A percentile compares a stretch with the other conserved stretches of the same genome.
Conservation (phyloP, 2,113 vertebrate genomes). For the Raja brachyura region DNA sequence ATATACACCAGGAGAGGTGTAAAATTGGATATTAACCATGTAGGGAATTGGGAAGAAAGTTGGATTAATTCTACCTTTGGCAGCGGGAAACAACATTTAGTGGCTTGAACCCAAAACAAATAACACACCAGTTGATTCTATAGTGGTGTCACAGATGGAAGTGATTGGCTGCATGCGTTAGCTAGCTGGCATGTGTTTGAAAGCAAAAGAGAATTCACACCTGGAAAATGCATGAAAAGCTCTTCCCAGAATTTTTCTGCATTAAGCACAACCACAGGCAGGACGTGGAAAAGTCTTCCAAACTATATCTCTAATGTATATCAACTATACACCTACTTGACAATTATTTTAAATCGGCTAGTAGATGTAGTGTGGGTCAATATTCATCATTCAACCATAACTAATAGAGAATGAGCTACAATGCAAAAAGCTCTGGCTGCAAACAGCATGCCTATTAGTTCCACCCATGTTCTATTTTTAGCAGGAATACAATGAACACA, state of each 20-base stretch:
- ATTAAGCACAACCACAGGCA: background rate
- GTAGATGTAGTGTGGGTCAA: background rate
- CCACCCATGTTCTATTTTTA: too few relatives aligned
- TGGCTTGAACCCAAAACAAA: constrained; percentile 22
- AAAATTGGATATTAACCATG: background rate
- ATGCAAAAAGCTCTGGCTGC: background rate
- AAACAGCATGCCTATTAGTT: background rate
- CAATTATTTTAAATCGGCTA: background rate
- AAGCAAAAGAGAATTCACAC: background rate
- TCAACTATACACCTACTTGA: background rate
- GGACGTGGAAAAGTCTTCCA: too few relatives aligned
- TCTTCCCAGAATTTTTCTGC: background rate
- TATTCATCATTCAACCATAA: background rate
- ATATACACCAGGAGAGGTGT: background rate
- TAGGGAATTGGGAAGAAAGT: background rate
- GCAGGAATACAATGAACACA: background rate
- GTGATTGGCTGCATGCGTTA: background rate
- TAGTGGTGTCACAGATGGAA: constrained; percentile 17
- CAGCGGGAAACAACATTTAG: background rate
- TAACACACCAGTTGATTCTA: constrained; percentile 6
- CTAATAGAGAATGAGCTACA: background rate
- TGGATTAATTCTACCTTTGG: background rate
- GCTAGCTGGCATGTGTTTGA: background rate
- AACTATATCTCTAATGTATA: background rate
- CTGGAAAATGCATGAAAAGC: background rate